Conservation (phyloP, 2,113 vertebrate genomes). For the Pavo muticus region DNA sequence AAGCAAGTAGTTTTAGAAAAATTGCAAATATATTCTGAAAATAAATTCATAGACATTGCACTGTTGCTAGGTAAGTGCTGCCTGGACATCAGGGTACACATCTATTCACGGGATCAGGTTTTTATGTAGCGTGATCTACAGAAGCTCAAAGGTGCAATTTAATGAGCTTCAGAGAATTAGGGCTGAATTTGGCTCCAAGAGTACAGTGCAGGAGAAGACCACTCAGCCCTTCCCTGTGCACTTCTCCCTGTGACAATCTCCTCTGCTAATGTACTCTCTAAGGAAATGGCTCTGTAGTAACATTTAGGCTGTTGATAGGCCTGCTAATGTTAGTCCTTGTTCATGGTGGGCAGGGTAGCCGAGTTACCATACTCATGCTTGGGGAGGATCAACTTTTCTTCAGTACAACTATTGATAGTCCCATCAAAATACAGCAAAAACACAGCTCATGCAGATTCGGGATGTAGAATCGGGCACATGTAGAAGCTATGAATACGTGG, state of each 20-base stretch:
- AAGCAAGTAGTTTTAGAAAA: not conserved
- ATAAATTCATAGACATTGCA: not conserved
- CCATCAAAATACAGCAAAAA: not conserved
- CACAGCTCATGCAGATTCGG: not conserved
- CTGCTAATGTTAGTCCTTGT: not conserved
- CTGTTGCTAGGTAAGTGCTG: not conserved
- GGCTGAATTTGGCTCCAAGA: not conserved
- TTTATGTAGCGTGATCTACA: not conserved
- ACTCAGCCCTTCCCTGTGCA: not conserved
- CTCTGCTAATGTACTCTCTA: not conserved
- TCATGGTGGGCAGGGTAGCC: not conserved
- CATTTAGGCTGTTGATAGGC: not conserved
- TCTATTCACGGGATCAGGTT: not conserved
- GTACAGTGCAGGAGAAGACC: not conserved
- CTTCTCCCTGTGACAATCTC: not conserved
- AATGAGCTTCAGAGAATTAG: not conserved
- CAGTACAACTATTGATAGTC: not conserved
- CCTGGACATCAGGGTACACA: not conserved
- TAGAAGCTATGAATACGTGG: not conserved
- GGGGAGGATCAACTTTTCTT: not conserved
- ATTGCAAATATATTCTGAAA: not conserved
- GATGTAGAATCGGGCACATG: fast-evolving
- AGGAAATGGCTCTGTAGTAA: not conserved
- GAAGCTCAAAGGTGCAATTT: not conserved
- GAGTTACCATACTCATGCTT: not conserved